phyloP scores from a whole-genome alignment of 2,797 vertebrate species.

The Heteromormyrus szaboi region DNA sequence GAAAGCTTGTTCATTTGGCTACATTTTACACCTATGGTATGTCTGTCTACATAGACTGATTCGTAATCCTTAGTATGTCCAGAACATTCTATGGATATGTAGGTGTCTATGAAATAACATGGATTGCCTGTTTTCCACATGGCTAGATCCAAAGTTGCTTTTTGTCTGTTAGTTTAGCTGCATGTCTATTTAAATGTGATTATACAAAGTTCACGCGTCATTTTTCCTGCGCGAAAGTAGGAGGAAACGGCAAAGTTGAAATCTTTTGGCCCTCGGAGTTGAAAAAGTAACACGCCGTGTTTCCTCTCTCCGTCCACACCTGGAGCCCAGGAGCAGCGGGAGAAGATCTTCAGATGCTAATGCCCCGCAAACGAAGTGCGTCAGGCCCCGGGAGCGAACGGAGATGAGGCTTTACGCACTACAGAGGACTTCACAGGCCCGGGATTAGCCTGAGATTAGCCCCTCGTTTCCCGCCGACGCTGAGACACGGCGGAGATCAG shows the following conservation, averaged over 20 bases:
- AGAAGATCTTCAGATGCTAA: background rate
- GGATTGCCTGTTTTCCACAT: background rate
- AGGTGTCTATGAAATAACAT: background rate
- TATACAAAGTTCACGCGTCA: background rate
- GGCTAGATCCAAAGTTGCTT: background rate
- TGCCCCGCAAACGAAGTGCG: background rate
- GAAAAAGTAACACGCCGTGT: background rate
- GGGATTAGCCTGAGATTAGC: background rate
- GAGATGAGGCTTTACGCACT: background rate
- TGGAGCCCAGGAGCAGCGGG: background rate
- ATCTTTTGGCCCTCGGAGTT: background rate
- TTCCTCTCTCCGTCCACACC: background rate
- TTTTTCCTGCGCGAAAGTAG: background rate
- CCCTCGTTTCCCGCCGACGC: background rate
- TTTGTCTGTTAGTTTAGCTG: background rate
- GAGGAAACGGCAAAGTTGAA: background rate
- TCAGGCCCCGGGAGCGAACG: background rate
- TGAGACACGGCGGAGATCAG: background rate
- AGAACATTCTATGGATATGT: background rate
- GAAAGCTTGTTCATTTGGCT: background rate
- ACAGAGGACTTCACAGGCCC: slow-evolving; percentile 1
- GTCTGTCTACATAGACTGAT: background rate
- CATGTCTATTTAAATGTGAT: background rate
- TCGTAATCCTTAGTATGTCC: background rate
- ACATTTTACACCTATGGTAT: background rate